Conservation (phyloP, 2,888 invertebrate species). For the Argyresthia goedartella region DNA sequence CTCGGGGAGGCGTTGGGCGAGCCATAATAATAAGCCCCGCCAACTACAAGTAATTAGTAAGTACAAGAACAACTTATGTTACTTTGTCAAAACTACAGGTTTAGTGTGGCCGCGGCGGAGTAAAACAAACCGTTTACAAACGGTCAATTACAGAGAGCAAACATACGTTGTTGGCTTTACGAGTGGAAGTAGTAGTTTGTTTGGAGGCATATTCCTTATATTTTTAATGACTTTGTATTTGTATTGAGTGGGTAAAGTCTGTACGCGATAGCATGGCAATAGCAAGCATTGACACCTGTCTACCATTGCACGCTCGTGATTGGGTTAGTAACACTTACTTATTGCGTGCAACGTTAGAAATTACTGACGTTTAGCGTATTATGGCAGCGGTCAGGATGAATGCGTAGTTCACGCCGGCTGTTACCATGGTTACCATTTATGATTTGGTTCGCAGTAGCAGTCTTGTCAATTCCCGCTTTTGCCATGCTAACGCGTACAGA, state of each 20-base stretch:
- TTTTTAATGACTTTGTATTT: not conserved
- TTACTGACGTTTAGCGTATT: too few species aligned
- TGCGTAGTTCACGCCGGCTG: too few species aligned
- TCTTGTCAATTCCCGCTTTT: too few species aligned
- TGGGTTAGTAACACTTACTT: too few species aligned
- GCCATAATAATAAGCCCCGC: slow-evolving; percentile 56
- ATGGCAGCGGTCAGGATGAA: too few species aligned
- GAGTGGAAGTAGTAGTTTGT: too few species aligned
- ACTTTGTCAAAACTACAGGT: slow-evolving; percentile 47
- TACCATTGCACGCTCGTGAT: too few species aligned
- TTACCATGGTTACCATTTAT: too few species aligned
- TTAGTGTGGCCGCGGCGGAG: slow-evolving; percentile 30
- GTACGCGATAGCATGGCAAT: not conserved
- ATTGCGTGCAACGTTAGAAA: too few species aligned
- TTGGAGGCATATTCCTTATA: not conserved
- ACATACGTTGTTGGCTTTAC: slow-evolving; percentile 8
- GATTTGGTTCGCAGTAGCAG: too few species aligned
- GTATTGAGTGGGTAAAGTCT: not conserved
- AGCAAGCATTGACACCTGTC: too few species aligned
- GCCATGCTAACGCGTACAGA: too few species aligned
- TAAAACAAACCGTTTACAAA: slow-evolving; percentile 9
- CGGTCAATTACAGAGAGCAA: slow-evolving; percentile 36
- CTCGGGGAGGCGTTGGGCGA: slow-evolving; percentile 40
- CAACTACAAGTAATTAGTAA: slow-evolving; percentile 58
- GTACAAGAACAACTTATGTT: slow-evolving; percentile 45